Conservation (phyloP, 2,113 vertebrate species). For the Ciconia stormi region DNA sequence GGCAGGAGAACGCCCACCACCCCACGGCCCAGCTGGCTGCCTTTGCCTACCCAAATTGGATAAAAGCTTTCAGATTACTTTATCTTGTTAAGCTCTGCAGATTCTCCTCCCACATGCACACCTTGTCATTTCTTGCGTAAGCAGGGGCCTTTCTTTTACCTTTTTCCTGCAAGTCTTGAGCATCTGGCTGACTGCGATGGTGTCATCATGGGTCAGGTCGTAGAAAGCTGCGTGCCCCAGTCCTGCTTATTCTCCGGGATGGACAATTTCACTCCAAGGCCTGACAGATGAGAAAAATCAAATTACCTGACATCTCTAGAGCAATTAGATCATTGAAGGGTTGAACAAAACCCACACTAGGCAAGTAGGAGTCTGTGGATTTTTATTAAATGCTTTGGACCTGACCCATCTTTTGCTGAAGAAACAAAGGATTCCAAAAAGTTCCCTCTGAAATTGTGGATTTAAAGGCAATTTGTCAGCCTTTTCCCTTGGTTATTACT, state of each 20-base stretch:
- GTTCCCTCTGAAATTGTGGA: neutral
- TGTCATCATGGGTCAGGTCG: neutral
- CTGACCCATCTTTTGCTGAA: neutral
- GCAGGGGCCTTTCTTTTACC: neutral
- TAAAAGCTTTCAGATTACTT: neutral
- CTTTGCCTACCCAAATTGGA: neutral
- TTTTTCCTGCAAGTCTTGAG: neutral
- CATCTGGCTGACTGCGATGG: neutral
- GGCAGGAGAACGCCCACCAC: neutral
- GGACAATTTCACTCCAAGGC: neutral
- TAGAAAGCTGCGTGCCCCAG: neutral
- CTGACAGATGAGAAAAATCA: conserved; percentile 11
- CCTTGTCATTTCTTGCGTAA: neutral
- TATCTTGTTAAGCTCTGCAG: neutral
- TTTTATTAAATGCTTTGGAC: conserved; percentile 24
- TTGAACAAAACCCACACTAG: neutral
- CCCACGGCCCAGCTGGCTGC: neutral
- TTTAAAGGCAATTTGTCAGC: conserved; percentile 14
- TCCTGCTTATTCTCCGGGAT: neutral
- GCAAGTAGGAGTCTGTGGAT: neutral
- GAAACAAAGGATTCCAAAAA: conserved; percentile 4
- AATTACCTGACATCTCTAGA: neutral
- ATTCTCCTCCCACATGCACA: neutral
- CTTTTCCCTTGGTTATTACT: conserved; percentile 14
- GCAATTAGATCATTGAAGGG: conserved; percentile 24